Evolutionary conservation across 2,113 vertebrate species (phyloP).

Genomic region (Mobula hypostoma): DNA sequence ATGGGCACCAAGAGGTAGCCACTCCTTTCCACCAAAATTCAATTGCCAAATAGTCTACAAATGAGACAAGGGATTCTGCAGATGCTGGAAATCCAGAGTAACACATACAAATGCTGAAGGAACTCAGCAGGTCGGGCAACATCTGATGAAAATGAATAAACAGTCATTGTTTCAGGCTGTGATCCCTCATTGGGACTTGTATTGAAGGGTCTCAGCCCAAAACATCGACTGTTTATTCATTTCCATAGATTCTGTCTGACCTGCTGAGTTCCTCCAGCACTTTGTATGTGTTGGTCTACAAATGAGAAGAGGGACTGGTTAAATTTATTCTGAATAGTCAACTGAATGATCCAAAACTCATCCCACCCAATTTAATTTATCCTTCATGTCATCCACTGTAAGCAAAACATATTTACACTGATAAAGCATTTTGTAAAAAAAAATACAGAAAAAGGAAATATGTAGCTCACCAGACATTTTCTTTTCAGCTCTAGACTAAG

Average conservation of each 20-base stretch:
- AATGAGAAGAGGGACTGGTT: neutral
- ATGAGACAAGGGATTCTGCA: neutral
- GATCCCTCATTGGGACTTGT: no score
- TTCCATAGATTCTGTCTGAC: no score
- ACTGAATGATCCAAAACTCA: neutral
- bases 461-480: slow-evolving; percentile 48
- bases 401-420: neutral
- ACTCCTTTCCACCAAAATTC: neutral
- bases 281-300: neutral
- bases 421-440: neutral
- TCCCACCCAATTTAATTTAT: neutral
- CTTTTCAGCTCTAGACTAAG: slow-evolving; percentile 47
- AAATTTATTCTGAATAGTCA: neutral
- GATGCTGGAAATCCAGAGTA: no score
- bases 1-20: neutral
- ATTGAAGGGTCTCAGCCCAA: no score
- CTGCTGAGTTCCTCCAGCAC: no score
- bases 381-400: neutral
- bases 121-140: no score
- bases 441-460: neutral
- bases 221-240: no score
- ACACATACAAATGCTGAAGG: no score
- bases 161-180: no score
- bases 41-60: neutral
- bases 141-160: no score